A percentile compares a stretch with the other conserved stretches of the same genome.
phyloP scores from a whole-genome alignment of 2,888 invertebrate genomes.

The Mesorhabditis spiculigera region DNA sequence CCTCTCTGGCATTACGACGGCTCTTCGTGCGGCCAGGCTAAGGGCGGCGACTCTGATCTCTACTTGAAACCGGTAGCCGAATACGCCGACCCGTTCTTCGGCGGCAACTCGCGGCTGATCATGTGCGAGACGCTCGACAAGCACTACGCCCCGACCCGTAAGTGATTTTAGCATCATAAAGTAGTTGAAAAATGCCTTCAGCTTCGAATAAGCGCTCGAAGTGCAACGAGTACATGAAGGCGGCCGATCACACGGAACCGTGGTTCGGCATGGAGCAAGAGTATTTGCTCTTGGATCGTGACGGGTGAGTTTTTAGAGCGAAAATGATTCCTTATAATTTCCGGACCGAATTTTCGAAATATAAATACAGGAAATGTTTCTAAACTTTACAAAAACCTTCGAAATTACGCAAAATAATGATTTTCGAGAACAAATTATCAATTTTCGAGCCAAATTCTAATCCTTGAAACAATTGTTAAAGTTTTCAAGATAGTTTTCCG shows the following conservation, averaged over 20 bases:
- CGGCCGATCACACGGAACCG: conserved; percentile 57
- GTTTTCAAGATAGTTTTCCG: too few species aligned
- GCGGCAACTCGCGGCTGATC: conserved; percentile 42
- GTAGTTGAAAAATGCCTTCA: conserved; percentile 10
- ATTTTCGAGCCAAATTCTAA: too few species aligned
- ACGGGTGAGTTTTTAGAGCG: conserved; percentile 25
- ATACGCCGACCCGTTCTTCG: conserved; percentile 51
- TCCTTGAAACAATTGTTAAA: too few species aligned
- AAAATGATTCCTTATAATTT: too few species aligned
- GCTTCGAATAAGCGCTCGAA: conserved; percentile 60
- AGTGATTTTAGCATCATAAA: neutral
- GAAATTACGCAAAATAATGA: too few species aligned
- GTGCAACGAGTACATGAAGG: conserved; percentile 61
- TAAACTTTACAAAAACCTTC: too few species aligned
- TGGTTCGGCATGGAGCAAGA: conserved; percentile 66
- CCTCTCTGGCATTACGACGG: conserved; percentile 92
- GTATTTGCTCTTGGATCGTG: conserved; percentile 62
- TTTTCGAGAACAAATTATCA: too few species aligned
- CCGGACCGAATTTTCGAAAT: too few species aligned
- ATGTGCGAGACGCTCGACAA: conserved; percentile 71
- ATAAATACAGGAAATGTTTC: too few species aligned
- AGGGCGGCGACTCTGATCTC: conserved; percentile 59
- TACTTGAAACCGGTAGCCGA: conserved; percentile 54
- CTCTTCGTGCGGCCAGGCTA: conserved; percentile 78
- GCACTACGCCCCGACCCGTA: conserved; percentile 73